Base-by-base conservation (phyloP, 2,113 vertebrate genomes). In the Hystrix cristata region DNA sequence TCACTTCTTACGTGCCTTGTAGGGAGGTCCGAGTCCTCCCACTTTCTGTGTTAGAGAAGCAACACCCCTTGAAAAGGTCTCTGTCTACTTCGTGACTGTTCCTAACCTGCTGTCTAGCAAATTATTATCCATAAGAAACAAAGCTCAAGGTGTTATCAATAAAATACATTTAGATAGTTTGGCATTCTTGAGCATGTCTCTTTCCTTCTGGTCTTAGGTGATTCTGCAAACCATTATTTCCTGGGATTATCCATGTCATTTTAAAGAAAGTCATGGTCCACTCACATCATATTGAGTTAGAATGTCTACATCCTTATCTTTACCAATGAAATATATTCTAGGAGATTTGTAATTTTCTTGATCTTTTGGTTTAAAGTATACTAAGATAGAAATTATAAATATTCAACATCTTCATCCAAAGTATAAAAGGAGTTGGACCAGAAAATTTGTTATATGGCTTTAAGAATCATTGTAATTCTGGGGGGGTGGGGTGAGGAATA, bases 341-440 rank as follows among this genome's bases (percentile, higher is more conserved):
- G 59, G 65, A 87, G 10, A 94, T 67, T 80, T 91, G 57, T 69
- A 5, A 80, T 46, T 89, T 86, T 89, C 60, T 74, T 83, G 72
- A 86, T n/a, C 23, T 1, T 71, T 65, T 34, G 88, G 19, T 76
- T 80, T 95, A 67, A 97, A 83, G 67, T 83, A 27, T 81, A 18
- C 48, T 82, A 83, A 71, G n/a, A 38, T 46, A 93, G 80, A 97
- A 86, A 71, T 89, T 64, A 84, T 10, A 79, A 38, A 71, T 84
- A 21, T 78, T 89, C 21, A 55, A 55, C 15, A 53, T 53, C 48
- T 5, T 53, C 29, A 79, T 53, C 15, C 29, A 53, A 79, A 19
- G 8, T 53, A 53, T 34, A 53, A 55, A 57, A 51, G 1, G 9
- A 79, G 4, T 16, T 79, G 29, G 29, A 55, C 29, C 27, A 34